Conservation (phyloP, 2,888 invertebrate genomes). For the Selenia dentaria region DNA sequence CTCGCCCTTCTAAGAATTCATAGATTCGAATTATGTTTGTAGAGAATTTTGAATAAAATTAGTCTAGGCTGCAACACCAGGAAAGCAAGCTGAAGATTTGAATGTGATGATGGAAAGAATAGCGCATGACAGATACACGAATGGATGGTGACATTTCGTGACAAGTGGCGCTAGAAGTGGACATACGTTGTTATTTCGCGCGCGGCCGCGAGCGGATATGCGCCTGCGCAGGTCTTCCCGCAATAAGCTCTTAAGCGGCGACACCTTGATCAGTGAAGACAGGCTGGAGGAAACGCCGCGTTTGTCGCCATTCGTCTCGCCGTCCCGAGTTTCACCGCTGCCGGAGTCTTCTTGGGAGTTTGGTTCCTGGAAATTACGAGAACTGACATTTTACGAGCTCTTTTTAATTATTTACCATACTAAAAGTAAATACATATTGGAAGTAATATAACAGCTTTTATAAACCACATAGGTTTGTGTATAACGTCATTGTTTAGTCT, state of each 20-base stretch:
- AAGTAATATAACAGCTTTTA: no score
- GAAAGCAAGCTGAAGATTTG: not conserved
- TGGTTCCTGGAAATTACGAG: slow-evolving; percentile 56
- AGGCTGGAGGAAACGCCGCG: slow-evolving; percentile 87
- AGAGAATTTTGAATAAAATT: no score
- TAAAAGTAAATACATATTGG: no score
- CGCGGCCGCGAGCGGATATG: slow-evolving; percentile 88
- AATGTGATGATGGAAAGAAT: slow-evolving; percentile 1
- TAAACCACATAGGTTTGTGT: no score
- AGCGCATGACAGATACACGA: slow-evolving; percentile 11
- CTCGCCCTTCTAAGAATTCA: no score
- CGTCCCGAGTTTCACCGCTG: slow-evolving; percentile 56
- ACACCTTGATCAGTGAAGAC: slow-evolving; percentile 92
- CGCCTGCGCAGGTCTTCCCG: slow-evolving; percentile 93
- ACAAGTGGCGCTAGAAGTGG: slow-evolving; percentile 20
- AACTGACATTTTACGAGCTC: no score
- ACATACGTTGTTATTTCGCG: slow-evolving; percentile 77
- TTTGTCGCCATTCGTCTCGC: slow-evolving; percentile 69
- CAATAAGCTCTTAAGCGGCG: slow-evolving; percentile 92
- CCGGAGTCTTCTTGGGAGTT: slow-evolving; percentile 60
- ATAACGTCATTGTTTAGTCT: no score
- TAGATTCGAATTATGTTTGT: no score
- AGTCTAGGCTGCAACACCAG: not conserved
- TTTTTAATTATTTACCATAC: no score
- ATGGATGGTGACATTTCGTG: not conserved